phyloP scores from a whole-genome alignment of 2,888 invertebrate species.

The Biston betularia region DNA sequence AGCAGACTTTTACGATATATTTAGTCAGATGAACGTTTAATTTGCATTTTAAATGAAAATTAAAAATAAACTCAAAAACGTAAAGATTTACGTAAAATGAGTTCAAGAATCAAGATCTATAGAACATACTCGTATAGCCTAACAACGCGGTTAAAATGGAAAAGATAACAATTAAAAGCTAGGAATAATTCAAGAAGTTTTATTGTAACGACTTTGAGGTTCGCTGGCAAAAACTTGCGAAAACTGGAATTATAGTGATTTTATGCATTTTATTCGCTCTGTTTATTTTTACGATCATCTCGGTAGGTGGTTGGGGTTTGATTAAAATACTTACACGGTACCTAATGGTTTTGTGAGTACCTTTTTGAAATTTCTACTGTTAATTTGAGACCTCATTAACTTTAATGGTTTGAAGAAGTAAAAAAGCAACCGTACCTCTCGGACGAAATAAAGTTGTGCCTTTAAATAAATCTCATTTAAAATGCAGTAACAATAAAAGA shows the following conservation, averaged over 20 bases:
- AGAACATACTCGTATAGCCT: constrained; percentile 4
- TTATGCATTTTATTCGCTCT: constrained; percentile 31
- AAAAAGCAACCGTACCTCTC: background rate
- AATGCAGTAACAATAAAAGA: no score
- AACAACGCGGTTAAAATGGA: constrained; percentile 25
- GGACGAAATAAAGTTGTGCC: no score
- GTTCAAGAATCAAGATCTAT: constrained; percentile 5
- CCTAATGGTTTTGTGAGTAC: constrained; percentile 16
- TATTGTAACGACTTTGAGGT: constrained; percentile 19
- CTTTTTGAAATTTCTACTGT: constrained; percentile 2
- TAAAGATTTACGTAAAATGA: constrained; percentile 12
- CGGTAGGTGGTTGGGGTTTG: constrained; percentile 6
- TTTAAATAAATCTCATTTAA: no score
- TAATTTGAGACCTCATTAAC: constrained; percentile 15
- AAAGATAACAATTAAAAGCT: constrained; percentile 26
- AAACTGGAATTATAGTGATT: constrained; percentile 21
- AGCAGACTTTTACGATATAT: constrained; percentile 32
- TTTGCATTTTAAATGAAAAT: constrained; percentile 27
- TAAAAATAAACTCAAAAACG: constrained; percentile 16
- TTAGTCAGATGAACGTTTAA: constrained; percentile 27
- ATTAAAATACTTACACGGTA: constrained; percentile 2
- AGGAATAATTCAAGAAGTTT: constrained; percentile 18
- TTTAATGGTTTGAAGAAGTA: constrained; percentile 12
- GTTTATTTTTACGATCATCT: constrained; percentile 23
- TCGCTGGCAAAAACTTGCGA: constrained; percentile 13